These are phyloP conservation scores for Crenichthys baileyi DNA, from an alignment of 2,797 vertebrate species.

Conservation along the genomic window DNA sequence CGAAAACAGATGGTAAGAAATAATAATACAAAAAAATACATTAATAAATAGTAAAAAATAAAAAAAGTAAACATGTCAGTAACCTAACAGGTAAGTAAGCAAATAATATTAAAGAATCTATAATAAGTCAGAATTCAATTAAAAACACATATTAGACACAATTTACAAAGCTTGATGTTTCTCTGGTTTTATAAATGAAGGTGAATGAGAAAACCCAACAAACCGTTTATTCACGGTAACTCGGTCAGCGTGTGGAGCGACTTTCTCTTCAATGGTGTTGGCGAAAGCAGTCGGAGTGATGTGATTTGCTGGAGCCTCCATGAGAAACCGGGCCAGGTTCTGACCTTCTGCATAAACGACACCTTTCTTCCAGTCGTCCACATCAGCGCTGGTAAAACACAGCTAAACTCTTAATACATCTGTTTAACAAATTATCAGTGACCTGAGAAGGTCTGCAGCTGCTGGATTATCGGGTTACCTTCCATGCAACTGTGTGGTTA, in stretches of 20 bases:
- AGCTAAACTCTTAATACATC: not conserved
- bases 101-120: not conserved
- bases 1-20: not conserved
- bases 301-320: slow-evolving; percentile 95
- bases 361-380: slow-evolving; percentile 88
- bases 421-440: not conserved
- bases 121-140: not conserved
- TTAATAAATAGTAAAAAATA: not conserved
- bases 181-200: not conserved
- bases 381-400: slow-evolving; percentile 74
- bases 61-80: not conserved
- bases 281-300: slow-evolving; percentile 92
- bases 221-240: slow-evolving; percentile 79
- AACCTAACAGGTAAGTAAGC: not conserved
- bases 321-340: slow-evolving; percentile 91
- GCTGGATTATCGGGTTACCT: slow-evolving; percentile 75
- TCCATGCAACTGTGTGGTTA: slow-evolving; percentile 83
- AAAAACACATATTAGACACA: not conserved
- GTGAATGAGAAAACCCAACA: not conserved
- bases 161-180: not conserved
- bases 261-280: slow-evolving; percentile 86
- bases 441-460: not conserved
- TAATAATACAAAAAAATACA: not conserved
- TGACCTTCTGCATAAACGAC: slow-evolving; percentile 90
- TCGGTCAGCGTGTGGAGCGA: slow-evolving; percentile 77